These are phyloP conservation scores for Aphidius gifuensis DNA, from an alignment of 1,140 invertebrate species.

Conservation along the genomic window DNA sequence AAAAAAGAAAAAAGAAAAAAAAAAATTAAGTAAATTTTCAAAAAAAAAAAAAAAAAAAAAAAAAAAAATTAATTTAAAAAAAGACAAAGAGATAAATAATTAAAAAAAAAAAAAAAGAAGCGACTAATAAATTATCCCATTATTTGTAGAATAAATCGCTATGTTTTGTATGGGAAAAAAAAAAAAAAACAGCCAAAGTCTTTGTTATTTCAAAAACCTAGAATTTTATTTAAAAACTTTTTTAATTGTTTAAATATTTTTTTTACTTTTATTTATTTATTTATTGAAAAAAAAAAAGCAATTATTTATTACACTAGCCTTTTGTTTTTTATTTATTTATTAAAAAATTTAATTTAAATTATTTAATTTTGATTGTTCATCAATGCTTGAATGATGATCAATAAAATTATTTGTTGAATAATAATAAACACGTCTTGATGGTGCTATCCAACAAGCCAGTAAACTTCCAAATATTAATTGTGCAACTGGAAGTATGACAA, in stretches of 20 bases:
- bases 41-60: too few species aligned
- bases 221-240: neutral
- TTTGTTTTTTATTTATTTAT: too few species aligned
- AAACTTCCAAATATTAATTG: constrained; percentile 50
- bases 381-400: too few species aligned
- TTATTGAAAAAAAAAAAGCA: neutral
- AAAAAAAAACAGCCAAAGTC: neutral
- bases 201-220: constrained; percentile 9
- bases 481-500: constrained; percentile 45
- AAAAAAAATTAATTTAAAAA: too few species aligned
- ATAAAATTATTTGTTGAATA: too few species aligned
- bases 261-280: neutral
- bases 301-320: too few species aligned
- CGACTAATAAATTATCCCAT: constrained; percentile 47
- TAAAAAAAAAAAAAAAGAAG: constrained; percentile 23
- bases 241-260: neutral
- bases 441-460: constrained; percentile 45
- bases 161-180: constrained; percentile 53
- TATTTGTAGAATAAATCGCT: constrained; percentile 56
- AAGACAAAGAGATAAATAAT: too few species aligned
- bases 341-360: too few species aligned
- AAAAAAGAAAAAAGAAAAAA: constrained; percentile 29
- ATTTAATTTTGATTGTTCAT: too few species aligned
- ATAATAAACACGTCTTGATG: constrained; percentile 22
- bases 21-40: too few species aligned